Evolutionary conservation across 2,113 vertebrate genomes (phyloP).

Genomic region (Brienomyrus brachyistius): DNA sequence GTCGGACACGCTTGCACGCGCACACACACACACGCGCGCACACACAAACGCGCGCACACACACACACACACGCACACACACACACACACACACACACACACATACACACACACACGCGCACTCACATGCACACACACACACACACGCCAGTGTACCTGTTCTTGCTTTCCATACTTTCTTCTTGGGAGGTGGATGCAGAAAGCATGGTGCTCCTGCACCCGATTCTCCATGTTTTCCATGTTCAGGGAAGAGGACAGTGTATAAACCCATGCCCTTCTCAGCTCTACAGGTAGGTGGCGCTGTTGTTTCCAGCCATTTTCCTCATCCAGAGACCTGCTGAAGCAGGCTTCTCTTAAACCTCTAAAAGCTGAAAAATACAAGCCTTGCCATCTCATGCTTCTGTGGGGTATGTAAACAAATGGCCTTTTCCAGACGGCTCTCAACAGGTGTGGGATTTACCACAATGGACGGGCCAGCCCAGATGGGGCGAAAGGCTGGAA

Average conservation of each 20-base stretch:
- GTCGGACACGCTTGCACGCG: not conserved
- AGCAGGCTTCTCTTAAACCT: not conserved
- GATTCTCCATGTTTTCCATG: not conserved
- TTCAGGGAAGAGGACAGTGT: not conserved
- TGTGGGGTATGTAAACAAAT: not conserved
- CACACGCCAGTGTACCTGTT: not conserved
- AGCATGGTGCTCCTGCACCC: not conserved
- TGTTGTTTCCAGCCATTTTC: not conserved
- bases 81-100: not conserved
- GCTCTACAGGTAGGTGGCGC: not conserved
- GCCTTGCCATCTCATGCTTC: constrained; percentile 27
- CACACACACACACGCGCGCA: not conserved
- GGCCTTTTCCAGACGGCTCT: not conserved
- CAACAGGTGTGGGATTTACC: constrained; percentile 15
- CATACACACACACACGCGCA: not conserved
- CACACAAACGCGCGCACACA: no score
- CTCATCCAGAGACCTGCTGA: not conserved
- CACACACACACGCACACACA: not conserved
- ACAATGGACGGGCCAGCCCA: not conserved
- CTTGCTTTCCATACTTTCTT: not conserved
- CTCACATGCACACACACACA: not conserved
- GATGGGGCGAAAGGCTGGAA: not conserved
- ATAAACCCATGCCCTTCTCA: not conserved
- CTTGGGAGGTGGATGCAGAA: not conserved
- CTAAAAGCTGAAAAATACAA: not conserved